Conservation (phyloP, 2,888 invertebrate species). For the Epinotia brunnichana region DNA sequence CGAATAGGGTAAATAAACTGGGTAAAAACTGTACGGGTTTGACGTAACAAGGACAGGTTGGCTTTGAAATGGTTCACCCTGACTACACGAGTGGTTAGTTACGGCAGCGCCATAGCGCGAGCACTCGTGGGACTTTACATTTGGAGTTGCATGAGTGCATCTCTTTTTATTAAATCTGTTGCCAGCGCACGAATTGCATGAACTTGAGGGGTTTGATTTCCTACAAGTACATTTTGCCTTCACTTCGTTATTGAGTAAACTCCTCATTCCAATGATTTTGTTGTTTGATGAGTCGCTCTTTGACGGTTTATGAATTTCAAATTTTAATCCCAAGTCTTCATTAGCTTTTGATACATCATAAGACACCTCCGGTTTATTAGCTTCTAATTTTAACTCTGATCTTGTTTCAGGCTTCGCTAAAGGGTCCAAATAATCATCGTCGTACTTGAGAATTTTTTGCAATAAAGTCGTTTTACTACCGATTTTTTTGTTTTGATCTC, state of each 20-base stretch:
- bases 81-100: conserved; percentile 40
- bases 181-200: conserved; percentile 51
- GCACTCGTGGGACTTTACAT: conserved; percentile 46
- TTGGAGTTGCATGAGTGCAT: conserved; percentile 47
- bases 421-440: conserved; percentile 8
- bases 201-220: conserved; percentile 49
- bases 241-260: conserved; percentile 53
- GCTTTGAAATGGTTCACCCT: neutral
- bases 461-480: conserved; percentile 12
- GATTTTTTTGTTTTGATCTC: conserved; percentile 33
- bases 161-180: conserved; percentile 43
- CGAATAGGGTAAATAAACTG: conserved; percentile 56
- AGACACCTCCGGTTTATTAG: neutral
- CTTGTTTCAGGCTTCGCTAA: neutral
- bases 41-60: conserved; percentile 11
- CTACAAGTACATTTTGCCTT: conserved; percentile 56
- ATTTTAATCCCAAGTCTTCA: conserved; percentile 44
- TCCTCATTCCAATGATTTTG: conserved; percentile 67
- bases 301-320: conserved; percentile 28
- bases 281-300: conserved; percentile 44
- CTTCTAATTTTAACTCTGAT: neutral
- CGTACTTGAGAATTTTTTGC: neutral
- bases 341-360: conserved; percentile 2
- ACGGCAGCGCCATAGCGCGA: conserved; percentile 44
- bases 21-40: conserved; percentile 47